Evolutionary conservation across 2,888 invertebrate genomes (phyloP).

Genomic region (Thelaira solivaga): DNA sequence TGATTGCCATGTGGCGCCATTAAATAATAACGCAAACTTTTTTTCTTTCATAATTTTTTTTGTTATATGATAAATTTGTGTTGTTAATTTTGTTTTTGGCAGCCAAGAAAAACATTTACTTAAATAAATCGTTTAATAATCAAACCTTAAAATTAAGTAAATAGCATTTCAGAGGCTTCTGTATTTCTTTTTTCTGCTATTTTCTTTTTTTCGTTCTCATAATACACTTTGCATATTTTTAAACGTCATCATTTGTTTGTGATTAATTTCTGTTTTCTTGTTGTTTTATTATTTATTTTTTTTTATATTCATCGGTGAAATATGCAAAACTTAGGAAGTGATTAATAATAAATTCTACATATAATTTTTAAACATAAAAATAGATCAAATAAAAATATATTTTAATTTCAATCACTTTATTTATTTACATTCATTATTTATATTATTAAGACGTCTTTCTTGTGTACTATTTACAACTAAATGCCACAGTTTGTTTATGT

Average conservation of each 20-base stretch:
- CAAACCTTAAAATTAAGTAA: too few relatives aligned
- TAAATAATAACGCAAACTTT: slow-evolving; percentile 27
- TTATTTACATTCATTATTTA: slow-evolving; percentile 22
- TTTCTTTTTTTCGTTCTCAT: slow-evolving; percentile 9
- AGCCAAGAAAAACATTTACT: slow-evolving; percentile 11
- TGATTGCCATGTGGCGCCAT: slow-evolving; percentile 69
- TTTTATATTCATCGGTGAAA: slow-evolving; percentile 27
- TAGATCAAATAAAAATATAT: slow-evolving; percentile 37
- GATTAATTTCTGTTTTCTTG: slow-evolving; percentile 23
- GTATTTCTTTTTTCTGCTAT: too few relatives aligned
- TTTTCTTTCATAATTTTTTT: slow-evolving; percentile 6
- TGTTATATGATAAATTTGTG: slow-evolving; percentile 8
- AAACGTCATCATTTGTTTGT: slow-evolving; percentile 30
- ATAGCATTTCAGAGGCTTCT: too few relatives aligned
- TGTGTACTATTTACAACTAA: too few relatives aligned
- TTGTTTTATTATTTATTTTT: too few relatives aligned
- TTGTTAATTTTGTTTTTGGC: slow-evolving; percentile 28
- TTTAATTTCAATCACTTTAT: slow-evolving; percentile 27
- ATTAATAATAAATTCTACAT: slow-evolving; percentile 42
- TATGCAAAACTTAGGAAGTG: slow-evolving; percentile 39
- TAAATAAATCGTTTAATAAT: too few relatives aligned
- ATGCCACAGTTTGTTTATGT: background rate
- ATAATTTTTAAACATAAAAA: slow-evolving; percentile 19
- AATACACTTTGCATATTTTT: background rate
- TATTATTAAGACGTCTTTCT: background rate